Evolutionary conservation across 2,888 invertebrate genomes (phyloP).

Genomic region (Malacosoma neustria): DNA sequence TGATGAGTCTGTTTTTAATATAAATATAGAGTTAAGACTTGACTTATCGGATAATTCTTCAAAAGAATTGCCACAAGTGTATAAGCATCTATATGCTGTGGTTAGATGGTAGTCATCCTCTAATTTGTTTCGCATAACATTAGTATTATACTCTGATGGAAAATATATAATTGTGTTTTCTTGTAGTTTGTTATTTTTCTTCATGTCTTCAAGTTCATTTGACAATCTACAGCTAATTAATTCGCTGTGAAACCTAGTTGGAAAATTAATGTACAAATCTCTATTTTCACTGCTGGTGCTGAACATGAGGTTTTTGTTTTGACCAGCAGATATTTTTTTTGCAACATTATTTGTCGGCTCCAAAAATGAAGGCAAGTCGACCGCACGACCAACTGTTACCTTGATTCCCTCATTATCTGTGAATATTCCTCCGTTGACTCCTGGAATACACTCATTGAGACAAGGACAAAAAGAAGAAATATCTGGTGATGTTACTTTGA

Average conservation of each 20-base stretch:
- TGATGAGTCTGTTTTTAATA: slow-evolving; percentile 28
- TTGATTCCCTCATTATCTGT: slow-evolving; percentile 49
- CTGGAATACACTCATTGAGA: slow-evolving; percentile 43
- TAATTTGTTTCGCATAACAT: slow-evolving; percentile 1
- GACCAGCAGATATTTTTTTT: background rate
- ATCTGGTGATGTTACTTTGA: slow-evolving; percentile 49
- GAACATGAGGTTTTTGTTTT: background rate
- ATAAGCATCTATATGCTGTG: background rate
- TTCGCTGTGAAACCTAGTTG: background rate
- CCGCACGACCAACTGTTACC: slow-evolving; percentile 43
- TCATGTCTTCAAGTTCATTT: background rate
- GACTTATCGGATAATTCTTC: slow-evolving; percentile 8
- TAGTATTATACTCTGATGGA: background rate
- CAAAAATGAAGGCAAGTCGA: slow-evolving; percentile 24
- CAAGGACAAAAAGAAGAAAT: slow-evolving; percentile 45
- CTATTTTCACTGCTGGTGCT: slow-evolving; percentile 2
- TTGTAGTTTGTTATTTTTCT: background rate
- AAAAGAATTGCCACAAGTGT: background rate
- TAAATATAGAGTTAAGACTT: slow-evolving; percentile 23
- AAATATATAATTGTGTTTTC: background rate
- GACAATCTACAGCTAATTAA: background rate
- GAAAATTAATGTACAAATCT: background rate
- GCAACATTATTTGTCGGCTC: slow-evolving; percentile 3
- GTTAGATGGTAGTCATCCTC: background rate
- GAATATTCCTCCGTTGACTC: slow-evolving; percentile 39